Base-by-base conservation (phyloP, 2,797 vertebrate genomes). In the Staurois parvus region DNA sequence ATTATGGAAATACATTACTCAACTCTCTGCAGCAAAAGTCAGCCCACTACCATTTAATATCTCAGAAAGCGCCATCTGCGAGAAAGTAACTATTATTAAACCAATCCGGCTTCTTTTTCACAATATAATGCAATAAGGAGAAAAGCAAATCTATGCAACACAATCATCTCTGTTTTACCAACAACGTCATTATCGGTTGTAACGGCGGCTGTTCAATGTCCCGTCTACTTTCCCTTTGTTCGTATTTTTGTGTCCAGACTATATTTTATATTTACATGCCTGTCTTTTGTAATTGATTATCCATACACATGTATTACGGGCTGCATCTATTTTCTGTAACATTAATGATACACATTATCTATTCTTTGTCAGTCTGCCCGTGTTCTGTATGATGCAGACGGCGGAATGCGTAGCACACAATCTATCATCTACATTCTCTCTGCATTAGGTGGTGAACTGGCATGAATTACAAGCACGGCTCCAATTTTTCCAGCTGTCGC, bases 401-500 rank as follows among this genome's bases (percentile, higher is more conserved):
- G 92, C 87, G 88, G 84, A 72, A 76, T 24, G 68, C 28, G 30
- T 74, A 12, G 8, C 72, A 69, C 42, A 76, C 48, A 28, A 86
- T 85, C 79, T 85, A 85, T 86, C 84, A 86, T 81, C 72, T 88
- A 81, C 90, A 91, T 72, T 92, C 90, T 85, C 91, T 90, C 89
- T 81, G 90, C 91, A 91, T 94, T 94, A 93, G 91, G 90, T 93
- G 89, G 90, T 89, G 88, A 88, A 87, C 90, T 94, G 90, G 92
- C 92, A 90, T 87, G 88, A 93, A 92, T 89, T 48, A 6, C 89
- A 92, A 91, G 89, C 87, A 83, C 72, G 48, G 92, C 91, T 92
- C 91, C 91, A 91, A 91, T 91, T 92, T 93, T 94, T 93, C 92
- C 94, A 95, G 92, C 93, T 94, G 93, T 94, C 91, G 92, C 89